Evolutionary conservation across 2,888 invertebrate species (phyloP).

Genomic region (Petrolisthes manimaculis): DNA sequence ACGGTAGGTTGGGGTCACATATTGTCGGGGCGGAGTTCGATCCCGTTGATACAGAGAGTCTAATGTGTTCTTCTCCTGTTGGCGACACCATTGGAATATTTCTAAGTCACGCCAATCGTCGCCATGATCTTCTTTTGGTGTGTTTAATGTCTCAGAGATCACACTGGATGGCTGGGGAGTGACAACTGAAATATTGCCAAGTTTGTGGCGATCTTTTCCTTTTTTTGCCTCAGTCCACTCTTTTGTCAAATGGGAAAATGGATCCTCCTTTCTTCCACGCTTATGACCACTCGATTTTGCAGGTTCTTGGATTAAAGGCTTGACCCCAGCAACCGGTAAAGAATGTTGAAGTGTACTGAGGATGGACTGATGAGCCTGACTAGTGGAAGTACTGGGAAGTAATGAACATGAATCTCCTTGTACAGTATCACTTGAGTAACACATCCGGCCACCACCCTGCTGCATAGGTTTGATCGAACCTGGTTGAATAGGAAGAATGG

Average conservation of each 20-base stretch:
- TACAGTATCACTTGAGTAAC: too few species aligned
- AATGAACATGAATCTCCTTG: background rate
- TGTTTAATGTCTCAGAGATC: background rate
- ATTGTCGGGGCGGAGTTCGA: background rate
- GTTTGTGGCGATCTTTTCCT: conserved; percentile 16
- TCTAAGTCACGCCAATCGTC: conserved; percentile 52
- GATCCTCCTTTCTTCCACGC: conserved; percentile 3
- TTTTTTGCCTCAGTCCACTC: conserved; percentile 34
- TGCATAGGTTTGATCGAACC: too few species aligned
- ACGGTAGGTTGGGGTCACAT: background rate
- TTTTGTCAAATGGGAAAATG: conserved; percentile 41
- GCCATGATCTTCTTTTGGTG: background rate
- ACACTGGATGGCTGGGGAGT: background rate
- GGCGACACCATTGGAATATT: conserved; percentile 56
- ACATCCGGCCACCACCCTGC: too few species aligned
- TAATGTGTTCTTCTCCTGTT: conserved; percentile 32
- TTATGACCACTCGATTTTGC: background rate
- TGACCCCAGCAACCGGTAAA: conserved; percentile 42
- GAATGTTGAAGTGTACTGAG: background rate
- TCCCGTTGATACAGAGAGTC: conserved; percentile 35
- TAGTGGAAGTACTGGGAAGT: background rate
- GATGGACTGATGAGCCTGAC: background rate
- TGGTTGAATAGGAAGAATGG: too few species aligned
- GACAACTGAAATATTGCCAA: conserved; percentile 4
- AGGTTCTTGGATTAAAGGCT: background rate